These are phyloP conservation scores for Apaloderma vittatum DNA, from an alignment of 2,113 vertebrate genomes.

Conservation along the genomic window DNA sequence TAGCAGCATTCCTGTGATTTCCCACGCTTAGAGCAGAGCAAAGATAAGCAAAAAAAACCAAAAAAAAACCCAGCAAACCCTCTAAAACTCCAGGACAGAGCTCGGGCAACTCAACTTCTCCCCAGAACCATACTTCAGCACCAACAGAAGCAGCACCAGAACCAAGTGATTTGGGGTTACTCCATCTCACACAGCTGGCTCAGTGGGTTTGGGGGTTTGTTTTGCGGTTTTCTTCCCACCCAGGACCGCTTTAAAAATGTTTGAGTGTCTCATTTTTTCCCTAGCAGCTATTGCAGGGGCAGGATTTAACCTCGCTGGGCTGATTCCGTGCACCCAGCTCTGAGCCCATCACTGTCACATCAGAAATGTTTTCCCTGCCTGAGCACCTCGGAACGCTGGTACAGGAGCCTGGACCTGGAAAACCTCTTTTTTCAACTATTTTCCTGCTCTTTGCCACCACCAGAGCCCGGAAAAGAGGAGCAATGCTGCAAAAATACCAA, in stretches of 20 bases:
- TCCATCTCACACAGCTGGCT: fast-evolving
- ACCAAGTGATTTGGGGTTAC: not conserved
- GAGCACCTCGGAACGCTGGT: not conserved
- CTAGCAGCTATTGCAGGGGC: no score
- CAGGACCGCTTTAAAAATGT: not conserved
- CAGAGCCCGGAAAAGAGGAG: not conserved
- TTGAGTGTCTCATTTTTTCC: not conserved
- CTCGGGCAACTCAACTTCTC: not conserved
- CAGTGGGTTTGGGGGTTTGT: no score
- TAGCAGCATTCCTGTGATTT: not conserved
- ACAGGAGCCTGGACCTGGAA: fast-evolving
- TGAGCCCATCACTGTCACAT: not conserved
- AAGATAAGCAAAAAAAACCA: not conserved
- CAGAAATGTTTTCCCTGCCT: no score
- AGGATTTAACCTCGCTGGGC: not conserved
- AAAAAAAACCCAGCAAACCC: not conserved
- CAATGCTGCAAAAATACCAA: not conserved
- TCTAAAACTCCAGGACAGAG: not conserved
- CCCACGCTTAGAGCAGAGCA: not conserved
- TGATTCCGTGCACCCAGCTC: no score
- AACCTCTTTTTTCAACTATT: not conserved
- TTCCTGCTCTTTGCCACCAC: not conserved
- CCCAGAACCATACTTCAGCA: not conserved
- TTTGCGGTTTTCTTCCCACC: not conserved
- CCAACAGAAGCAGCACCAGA: not conserved